Percentiles rank a stretch among this genome's conserved stretches.
Conservation (phyloP, 2,888 invertebrate species). For the Temnothorax ravouxi region DNA sequence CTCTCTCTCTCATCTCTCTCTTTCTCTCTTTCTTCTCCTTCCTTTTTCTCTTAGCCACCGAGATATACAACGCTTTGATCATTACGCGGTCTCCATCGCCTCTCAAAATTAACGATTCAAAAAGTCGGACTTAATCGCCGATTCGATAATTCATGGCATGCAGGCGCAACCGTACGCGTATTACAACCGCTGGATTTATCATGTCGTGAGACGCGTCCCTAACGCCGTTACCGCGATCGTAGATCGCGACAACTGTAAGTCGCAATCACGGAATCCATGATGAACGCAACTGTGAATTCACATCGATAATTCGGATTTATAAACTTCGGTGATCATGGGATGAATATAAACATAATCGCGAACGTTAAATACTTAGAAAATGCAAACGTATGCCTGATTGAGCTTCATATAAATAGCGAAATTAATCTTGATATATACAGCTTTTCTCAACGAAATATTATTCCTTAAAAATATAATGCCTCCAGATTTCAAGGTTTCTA, state of each 20-base stretch:
- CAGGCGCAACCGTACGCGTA: background rate
- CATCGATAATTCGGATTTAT: conserved; percentile 30
- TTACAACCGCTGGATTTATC: conserved; percentile 47
- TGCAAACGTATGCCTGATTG: background rate
- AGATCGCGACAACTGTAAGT: conserved; percentile 30
- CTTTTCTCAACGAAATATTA: background rate
- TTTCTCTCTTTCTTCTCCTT: too few species aligned
- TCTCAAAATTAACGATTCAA: conserved; percentile 74
- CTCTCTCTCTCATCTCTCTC: background rate
- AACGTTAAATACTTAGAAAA: background rate
- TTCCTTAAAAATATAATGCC: background rate
- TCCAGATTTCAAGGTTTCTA: too few species aligned
- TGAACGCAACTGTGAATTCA: conserved; percentile 22
- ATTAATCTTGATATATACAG: background rate
- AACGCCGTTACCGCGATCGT: conserved; percentile 24
- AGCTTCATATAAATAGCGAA: background rate
- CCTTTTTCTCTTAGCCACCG: conserved; percentile 8
- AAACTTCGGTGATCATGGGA: background rate
- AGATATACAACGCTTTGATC: conserved; percentile 73
- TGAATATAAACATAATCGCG: background rate
- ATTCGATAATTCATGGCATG: conserved; percentile 68
- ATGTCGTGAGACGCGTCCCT: conserved; percentile 1
- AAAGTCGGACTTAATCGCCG: conserved; percentile 68
- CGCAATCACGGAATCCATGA: conserved; percentile 19
- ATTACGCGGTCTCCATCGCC: conserved; percentile 62